Conservation (phyloP, 2,113 vertebrate genomes). For the Sinocyclocheilus maitianheensis region DNA sequence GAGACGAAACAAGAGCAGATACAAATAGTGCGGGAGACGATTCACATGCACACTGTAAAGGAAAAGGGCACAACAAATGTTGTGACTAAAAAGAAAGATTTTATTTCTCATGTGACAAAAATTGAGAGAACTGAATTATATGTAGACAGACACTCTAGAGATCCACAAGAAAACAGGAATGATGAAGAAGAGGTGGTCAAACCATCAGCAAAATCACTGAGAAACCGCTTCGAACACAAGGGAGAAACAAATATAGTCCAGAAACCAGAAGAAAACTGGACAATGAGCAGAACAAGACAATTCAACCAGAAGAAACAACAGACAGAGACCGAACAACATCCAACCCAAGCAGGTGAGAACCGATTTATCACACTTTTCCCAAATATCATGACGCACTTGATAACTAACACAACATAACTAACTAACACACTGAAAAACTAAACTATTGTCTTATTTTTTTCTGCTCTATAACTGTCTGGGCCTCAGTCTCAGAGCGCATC, state of each 20-base stretch:
- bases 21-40: background rate
- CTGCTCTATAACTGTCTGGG: background rate
- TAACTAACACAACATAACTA: no score
- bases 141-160: background rate
- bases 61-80: background rate
- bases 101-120: no score
- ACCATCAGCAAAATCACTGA: background rate
- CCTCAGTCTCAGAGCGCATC: background rate
- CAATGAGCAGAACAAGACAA: background rate
- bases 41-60: background rate
- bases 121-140: background rate
- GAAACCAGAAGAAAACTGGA: background rate
- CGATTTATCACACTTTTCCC: background rate
- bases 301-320: background rate
- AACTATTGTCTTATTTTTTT: background rate
- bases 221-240: background rate
- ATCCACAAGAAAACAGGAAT: background rate
- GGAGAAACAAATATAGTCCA: background rate
- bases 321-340: background rate
- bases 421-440: background rate
- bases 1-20: background rate
- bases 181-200: background rate
- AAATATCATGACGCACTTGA: background rate
- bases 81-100: background rate
- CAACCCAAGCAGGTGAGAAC: background rate